Conservation (phyloP, 2,888 invertebrate genomes). For the Encarsia formosa region DNA sequence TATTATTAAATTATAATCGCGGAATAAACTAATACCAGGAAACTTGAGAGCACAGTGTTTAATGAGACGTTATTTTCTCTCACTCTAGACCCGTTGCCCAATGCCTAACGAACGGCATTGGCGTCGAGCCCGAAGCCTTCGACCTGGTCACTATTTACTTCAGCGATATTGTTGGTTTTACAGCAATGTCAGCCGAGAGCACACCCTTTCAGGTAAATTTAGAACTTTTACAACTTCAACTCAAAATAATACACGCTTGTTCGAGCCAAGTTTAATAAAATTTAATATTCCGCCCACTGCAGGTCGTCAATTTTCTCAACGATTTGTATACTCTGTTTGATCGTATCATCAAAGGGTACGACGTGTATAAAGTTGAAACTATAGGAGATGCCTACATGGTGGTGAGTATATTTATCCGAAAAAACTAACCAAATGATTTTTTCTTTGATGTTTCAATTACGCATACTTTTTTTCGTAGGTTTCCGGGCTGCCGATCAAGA, state of each 20-base stretch:
- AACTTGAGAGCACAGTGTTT: too few relatives aligned
- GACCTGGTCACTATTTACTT: conserved; percentile 94
- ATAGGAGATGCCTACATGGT: conserved; percentile 83
- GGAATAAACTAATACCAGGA: too few relatives aligned
- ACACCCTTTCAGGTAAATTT: conserved; percentile 74
- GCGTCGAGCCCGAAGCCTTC: conserved; percentile 89
- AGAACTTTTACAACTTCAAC: neutral
- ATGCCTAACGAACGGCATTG: conserved; percentile 80
- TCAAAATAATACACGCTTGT: neutral
- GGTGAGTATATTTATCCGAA: conserved; percentile 53
- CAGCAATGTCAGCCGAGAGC: conserved; percentile 90
- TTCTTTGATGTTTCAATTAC: conserved; percentile 56
- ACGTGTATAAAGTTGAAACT: conserved; percentile 97
- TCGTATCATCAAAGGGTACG: conserved; percentile 91
- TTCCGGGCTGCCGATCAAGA: conserved; percentile 81
- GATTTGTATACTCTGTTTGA: conserved; percentile 97
- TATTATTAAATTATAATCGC: too few relatives aligned
- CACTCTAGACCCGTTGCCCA: conserved; percentile 76
- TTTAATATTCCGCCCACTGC: conserved; percentile 24
- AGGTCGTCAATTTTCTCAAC: conserved; percentile 94
- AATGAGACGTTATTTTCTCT: conserved; percentile 10
- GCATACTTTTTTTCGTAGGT: conserved; percentile 62
- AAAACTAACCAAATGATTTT: neutral
- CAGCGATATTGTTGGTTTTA: conserved; percentile 96
- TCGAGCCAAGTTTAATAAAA: neutral